phyloP scores from a whole-genome alignment of 2,888 invertebrate genomes.

The Scelioninae gen. 1 region DNA sequence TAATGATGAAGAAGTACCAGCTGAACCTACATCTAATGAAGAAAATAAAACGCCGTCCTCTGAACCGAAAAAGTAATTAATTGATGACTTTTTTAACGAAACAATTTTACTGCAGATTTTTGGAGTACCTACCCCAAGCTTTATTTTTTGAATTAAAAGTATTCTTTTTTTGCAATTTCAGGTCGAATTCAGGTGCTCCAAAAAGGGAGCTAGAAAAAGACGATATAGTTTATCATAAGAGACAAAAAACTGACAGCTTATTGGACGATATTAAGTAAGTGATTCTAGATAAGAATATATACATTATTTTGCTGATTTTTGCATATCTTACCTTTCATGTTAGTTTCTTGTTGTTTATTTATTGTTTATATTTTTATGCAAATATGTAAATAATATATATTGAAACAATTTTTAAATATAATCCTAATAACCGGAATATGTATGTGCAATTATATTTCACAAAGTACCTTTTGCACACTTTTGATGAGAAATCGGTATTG shows the following conservation, averaged over 20 bases:
- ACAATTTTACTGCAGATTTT: neutral
- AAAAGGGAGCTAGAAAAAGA: neutral
- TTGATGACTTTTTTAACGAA: neutral
- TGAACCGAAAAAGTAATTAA: neutral
- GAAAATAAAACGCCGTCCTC: neutral
- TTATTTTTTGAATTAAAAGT: neutral
- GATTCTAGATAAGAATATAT: too few relatives aligned
- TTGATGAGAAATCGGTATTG: too few relatives aligned
- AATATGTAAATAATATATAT: too few relatives aligned
- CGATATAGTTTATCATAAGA: neutral
- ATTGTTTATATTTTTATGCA: too few relatives aligned
- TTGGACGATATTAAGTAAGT: slow-evolving; percentile 2
- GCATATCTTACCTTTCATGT: too few relatives aligned
- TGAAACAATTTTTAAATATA: neutral
- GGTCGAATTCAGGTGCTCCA: neutral
- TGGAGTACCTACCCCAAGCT: neutral
- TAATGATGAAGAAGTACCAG: slow-evolving; percentile 1
- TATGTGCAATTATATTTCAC: too few relatives aligned
- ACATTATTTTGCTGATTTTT: too few relatives aligned
- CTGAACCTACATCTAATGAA: neutral
- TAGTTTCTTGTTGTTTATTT: too few relatives aligned
- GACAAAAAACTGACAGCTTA: neutral
- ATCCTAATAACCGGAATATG: too few relatives aligned
- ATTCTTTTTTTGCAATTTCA: neutral
- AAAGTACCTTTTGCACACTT: too few relatives aligned